Base-by-base conservation (phyloP, 2,797 vertebrate genomes). In the Trachurus trachurus region DNA sequence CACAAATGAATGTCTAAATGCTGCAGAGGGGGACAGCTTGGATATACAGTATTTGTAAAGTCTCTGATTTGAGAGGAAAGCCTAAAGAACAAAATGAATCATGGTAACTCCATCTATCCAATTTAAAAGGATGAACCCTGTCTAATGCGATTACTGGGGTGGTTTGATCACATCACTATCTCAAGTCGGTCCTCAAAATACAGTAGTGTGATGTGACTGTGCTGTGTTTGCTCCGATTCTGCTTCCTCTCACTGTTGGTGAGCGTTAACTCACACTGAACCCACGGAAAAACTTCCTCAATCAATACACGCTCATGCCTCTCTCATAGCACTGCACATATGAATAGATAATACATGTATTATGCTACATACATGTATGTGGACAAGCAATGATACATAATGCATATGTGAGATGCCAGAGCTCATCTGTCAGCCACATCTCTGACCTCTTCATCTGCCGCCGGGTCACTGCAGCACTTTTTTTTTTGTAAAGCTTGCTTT, bases 391-490 rank as follows among this genome's bases (percentile, higher is more conserved):
- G 22, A 68, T 70, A 47, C 71, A 78, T 78, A 73, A 87, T 82
- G 71, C 69, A 66, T 60, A 65, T 57, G 45, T 34, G 67, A 44
- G 72, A 61, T 78, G 39, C 47, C 69, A 68, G 9, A 54, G 75
- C 62, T 76, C 66, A 63, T 82, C 76, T 76, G 71, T 76, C 72
- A 49, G 54, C 37, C 60, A 69, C 66, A 39, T 82, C 61, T 64
- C 31, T 85, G 83, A 90, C 83, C 79, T 79, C 74, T 52, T 78
- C 66, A 96, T 96, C 95, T 95, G 93, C 94, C 92, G 85, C 95
- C 90, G 74, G 93, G 94, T 94, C 89, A 88, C 93, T 91, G 88
- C 84, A 85, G 87, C 91, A 90, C 93, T 96, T 95, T 94, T n/a
- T n/a, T n/a, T n/a, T n/a, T n/a, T n/a, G n/a, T 69, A 31, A 52